phyloP scores from a whole-genome alignment of 2,888 invertebrate genomes.

The Dioctria rufipes region DNA sequence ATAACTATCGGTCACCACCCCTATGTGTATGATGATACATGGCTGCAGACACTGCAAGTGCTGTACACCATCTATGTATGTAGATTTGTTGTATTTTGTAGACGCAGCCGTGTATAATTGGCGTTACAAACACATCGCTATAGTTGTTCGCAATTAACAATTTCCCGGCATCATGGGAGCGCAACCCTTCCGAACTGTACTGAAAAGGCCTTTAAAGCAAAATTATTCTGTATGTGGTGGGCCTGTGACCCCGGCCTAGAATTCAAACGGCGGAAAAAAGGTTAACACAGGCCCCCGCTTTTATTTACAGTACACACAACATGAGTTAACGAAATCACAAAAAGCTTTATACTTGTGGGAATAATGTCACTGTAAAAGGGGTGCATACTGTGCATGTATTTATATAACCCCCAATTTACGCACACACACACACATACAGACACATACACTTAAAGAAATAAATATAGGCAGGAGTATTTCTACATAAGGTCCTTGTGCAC shows the following conservation, averaged over 20 bases:
- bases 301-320: slow-evolving; percentile 4
- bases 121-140: too few species aligned
- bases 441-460: not conserved
- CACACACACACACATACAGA: slow-evolving; percentile 1
- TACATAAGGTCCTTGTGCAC: slow-evolving; percentile 50
- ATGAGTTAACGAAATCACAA: too few species aligned
- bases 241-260: slow-evolving; percentile 52
- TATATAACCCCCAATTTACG: not conserved
- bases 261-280: slow-evolving; percentile 23
- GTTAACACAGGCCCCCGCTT: not conserved
- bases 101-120: too few species aligned
- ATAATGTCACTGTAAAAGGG: slow-evolving; percentile 23
- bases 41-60: not conserved
- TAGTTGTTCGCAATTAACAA: too few species aligned
- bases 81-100: too few species aligned
- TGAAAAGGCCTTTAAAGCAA: not conserved
- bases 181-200: not conserved
- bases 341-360: slow-evolving; percentile 37
- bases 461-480: not conserved
- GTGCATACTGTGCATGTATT: not conserved
- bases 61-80: not conserved
- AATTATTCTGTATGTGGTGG: not conserved
- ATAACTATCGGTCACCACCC: slow-evolving; percentile 49
- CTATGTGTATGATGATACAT: not conserved
- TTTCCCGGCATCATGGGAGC: not conserved